Evolutionary conservation across 2,113 vertebrate genomes (phyloP).

Genomic region (Centropristis striata): DNA sequence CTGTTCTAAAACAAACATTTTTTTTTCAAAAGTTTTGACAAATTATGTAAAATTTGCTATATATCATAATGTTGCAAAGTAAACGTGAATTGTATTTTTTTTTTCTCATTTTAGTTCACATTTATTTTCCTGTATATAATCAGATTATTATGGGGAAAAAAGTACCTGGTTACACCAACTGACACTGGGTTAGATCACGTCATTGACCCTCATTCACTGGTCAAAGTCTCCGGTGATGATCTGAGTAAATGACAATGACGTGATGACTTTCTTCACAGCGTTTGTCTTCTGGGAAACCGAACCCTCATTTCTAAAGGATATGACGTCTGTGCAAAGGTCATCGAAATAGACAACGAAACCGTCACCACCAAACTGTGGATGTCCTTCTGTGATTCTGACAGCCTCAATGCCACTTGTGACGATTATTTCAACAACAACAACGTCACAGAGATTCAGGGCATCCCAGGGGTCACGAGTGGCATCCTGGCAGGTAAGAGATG

Average conservation of each 20-base stretch:
- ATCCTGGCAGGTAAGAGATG: slow-evolving; percentile 90
- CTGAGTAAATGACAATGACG: background rate
- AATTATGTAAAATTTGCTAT: too few species aligned
- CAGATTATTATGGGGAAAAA: too few species aligned
- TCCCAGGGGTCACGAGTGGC: slow-evolving; percentile 93
- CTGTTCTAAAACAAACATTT: too few species aligned
- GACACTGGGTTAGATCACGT: too few species aligned
- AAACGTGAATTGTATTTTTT: too few species aligned
- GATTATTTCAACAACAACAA: slow-evolving; percentile 95
- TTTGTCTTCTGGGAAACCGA: slow-evolving; percentile 96
- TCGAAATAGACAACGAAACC: slow-evolving; percentile 92
- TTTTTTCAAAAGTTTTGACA: too few species aligned
- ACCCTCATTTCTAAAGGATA: slow-evolving; percentile 92
- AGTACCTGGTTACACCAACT: too few species aligned
- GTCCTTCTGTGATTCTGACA: slow-evolving; percentile 94
- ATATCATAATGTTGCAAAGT: too few species aligned
- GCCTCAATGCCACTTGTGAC: slow-evolving; percentile 95
- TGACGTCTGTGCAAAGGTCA: slow-evolving; percentile 94
- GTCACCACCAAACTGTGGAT: slow-evolving; percentile 95
- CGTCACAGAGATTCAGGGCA: slow-evolving; percentile 93
- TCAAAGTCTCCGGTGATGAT: background rate
- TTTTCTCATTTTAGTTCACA: too few species aligned
- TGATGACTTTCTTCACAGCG: slow-evolving; percentile 78
- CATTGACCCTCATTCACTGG: background rate
- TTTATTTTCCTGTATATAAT: too few species aligned